A percentile compares a stretch with the other conserved stretches of the same genome.
phyloP scores from a whole-genome alignment of 2,888 invertebrate genomes.

The Harpagoxenus sublaevis region DNA sequence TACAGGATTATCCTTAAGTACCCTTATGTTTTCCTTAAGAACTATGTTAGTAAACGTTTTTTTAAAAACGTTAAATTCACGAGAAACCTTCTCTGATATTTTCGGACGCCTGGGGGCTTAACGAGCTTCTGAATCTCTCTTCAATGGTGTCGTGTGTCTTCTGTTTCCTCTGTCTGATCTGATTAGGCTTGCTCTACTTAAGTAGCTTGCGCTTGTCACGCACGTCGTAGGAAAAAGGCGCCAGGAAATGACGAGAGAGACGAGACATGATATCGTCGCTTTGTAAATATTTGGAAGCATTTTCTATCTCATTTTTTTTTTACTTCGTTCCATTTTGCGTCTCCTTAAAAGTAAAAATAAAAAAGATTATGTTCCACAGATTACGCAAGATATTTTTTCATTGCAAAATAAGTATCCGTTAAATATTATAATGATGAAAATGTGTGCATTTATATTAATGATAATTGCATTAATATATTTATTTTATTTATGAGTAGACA shows the following conservation, averaged over 20 bases:
- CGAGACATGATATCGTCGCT: neutral
- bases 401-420: neutral
- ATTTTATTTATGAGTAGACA: neutral
- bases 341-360: neutral
- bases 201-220: conserved; percentile 70
- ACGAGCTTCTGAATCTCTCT: conserved; percentile 67
- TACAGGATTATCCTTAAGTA: conserved; percentile 11
- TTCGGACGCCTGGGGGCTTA: conserved; percentile 66
- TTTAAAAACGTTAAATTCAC: neutral
- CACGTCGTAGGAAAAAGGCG: conserved; percentile 51
- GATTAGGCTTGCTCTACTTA: conserved; percentile 72
- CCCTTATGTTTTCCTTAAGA: conserved; percentile 19
- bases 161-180: conserved; percentile 70
- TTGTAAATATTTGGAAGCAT: conserved; percentile 36
- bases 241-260: conserved; percentile 21
- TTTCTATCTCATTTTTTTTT: conserved; percentile 4
- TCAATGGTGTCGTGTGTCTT: conserved; percentile 71
- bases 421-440: conserved; percentile 15
- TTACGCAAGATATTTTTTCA: neutral
- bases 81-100: conserved; percentile 49
- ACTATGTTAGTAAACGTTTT: neutral
- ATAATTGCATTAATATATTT: neutral
- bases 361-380: neutral
- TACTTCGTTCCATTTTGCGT: neutral
- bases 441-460: neutral